phyloP scores from a whole-genome alignment of 2,797 vertebrate species.

The Acrossocheilus wenchowensis region DNA sequence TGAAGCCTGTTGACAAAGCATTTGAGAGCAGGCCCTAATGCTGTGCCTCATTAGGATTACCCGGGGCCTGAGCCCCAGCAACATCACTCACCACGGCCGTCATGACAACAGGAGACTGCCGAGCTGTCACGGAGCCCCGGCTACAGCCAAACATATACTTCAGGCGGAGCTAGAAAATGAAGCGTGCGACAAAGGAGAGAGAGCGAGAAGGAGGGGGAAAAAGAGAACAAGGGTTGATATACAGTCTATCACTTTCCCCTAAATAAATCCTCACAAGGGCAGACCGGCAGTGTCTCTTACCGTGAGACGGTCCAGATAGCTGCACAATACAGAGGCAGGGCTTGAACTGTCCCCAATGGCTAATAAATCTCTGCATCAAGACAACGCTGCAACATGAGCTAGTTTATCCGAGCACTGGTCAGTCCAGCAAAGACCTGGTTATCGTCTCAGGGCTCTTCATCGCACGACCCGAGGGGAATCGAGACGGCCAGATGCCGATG shows the following conservation, averaged over 20 bases:
- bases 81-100: slow-evolving; percentile 36
- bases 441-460: slow-evolving; percentile 59
- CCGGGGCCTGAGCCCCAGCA: slow-evolving; percentile 5
- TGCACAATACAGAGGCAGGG: slow-evolving; percentile 49
- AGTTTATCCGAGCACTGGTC: slow-evolving; percentile 72
- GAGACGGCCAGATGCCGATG: slow-evolving; percentile 63
- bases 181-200: background rate
- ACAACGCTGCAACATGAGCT: slow-evolving; percentile 68
- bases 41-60: slow-evolving; percentile 48
- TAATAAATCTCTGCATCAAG: slow-evolving; percentile 74
- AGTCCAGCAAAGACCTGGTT: slow-evolving; percentile 65
- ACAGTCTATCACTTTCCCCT: slow-evolving; percentile 69
- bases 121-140: slow-evolving; percentile 27
- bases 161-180: slow-evolving; percentile 37
- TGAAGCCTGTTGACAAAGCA: slow-evolving; percentile 46
- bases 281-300: slow-evolving; percentile 69
- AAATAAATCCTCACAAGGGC: slow-evolving; percentile 73
- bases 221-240: slow-evolving; percentile 58
- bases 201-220: background rate
- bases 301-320: slow-evolving; percentile 47
- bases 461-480: slow-evolving; percentile 58
- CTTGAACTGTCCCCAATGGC: slow-evolving; percentile 71
- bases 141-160: slow-evolving; percentile 23
- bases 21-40: slow-evolving; percentile 36
- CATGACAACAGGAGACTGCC: slow-evolving; percentile 44